Base-by-base conservation (phyloP, 1,140 invertebrate genomes). In the Copidosoma floridanum region DNA sequence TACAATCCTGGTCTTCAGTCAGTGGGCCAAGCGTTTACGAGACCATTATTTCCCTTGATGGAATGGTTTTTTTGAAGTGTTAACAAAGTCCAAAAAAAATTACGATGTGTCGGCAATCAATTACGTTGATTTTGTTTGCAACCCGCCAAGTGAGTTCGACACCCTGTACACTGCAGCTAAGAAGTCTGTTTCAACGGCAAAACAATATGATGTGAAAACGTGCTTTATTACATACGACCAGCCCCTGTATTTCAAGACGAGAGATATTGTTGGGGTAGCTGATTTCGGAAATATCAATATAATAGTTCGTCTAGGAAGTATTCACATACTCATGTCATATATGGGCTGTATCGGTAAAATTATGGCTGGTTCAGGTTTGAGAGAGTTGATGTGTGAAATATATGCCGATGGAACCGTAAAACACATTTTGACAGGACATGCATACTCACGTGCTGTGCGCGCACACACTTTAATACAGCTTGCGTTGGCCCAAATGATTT, bases 321-420 rank as follows among this genome's bases (percentile, higher is more conserved):
- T 74, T 64, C 68, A 72, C 58, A 47, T 63, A 20, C 8, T 68
- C 4, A 66, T 70, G 67, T 70, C 64, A 2, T 71, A 65, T 61
- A 18, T 73, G 7, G 69, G 66, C 10, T 27, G 43, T 43, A 63
- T 71, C 38, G 63, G 64, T 11, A 55, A 46, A 16, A 65, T 70
- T 63, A 79, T 78, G 72, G 66, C 74, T 57, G 74, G 72, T 62
- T 75, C 68, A 64, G 76, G 73, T 10, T 60, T 79, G 3, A 66
- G 75, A 65, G 69, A 77, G 69, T 29, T 73, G 35, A 66, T 74
- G 1, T 63, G 50, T 24, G 64, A 32, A 26, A 50, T 71, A 48
- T 75, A 67, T 65, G 68, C 72, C 38, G 14, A 53, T 16, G 56
- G 61, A 38, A 64, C 65, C 38, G 61, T 70, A 7, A 27, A 57